Evolutionary conservation across 2,113 vertebrate genomes (phyloP), one percentile per base, ranked within the genome.

Genomic region (Globicephala melas): DNA sequence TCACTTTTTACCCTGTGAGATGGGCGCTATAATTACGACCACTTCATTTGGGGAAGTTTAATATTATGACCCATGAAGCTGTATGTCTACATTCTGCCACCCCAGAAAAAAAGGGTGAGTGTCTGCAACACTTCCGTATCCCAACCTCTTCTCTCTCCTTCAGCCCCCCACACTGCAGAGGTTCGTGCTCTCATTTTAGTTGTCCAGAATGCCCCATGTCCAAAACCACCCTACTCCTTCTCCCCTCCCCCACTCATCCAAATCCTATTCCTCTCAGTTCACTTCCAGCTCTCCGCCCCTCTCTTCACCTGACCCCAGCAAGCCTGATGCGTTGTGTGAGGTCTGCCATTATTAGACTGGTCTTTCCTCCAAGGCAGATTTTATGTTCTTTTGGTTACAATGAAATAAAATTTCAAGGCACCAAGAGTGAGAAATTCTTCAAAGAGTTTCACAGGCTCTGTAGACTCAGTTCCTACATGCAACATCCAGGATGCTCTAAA

Each of bases 391-490:
- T 31, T 44, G 53, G 41, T 88, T 6, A 31, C 18, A 73, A 62
- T 41, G 53, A 76, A 90, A 68, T 28, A 70, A 91, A 79, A 94
- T 73, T 74, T 79, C 25, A 76, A 25, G 36, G 8, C 71, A 82
- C 20, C 26, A n/a, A 81, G 76, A 90, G 17, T 53, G 26, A 21
- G 53, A 41, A 14, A 80, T 8, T 74, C 20, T 38, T 88, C 58
- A 84, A 84, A 82, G 53, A 2, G 8, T 67, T 65, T 91, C 74
- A 23, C 26, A 28, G 44, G 12, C 50, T 85, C 65, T 60, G 3
- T 58, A 15, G 74, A 23, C 13, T 55, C 9, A 10, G 0, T 74
- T 41, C 12, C 73, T 68, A 47, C 13, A 50, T 0, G 0, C 0
- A 14, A 2, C 15, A 44, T 14, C 14, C 7, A 47, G 5, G 31